Percentiles rank a stretch among this genome's conserved stretches.
These are phyloP conservation scores for Drosophila teissieri DNA, from an alignment of 1,140 invertebrate genomes.

Conservation along the genomic window DNA sequence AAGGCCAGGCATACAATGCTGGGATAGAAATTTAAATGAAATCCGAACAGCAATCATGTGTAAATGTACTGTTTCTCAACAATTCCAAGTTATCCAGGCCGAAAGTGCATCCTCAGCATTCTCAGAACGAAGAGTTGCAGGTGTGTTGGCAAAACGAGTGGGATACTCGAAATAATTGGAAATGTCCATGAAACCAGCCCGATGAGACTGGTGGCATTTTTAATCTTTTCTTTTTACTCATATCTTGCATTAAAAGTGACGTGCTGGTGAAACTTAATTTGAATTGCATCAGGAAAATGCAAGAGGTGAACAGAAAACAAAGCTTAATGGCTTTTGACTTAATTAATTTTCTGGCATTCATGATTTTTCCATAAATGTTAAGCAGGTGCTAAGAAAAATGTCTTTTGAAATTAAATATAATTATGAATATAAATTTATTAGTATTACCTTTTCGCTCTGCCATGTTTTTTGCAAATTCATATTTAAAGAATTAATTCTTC, in stretches of 20 bases:
- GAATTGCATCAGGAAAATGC: conserved; percentile 14
- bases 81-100: conserved; percentile 1
- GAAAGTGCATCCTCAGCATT: conserved; percentile 3
- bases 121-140: not conserved
- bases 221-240: not conserved
- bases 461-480: too few species aligned
- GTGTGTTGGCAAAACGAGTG: not conserved
- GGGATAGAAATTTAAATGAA: conserved; percentile 22
- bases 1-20: conserved; percentile 16
- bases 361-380: too few species aligned
- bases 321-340: conserved; percentile 35
- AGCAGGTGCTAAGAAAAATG: not conserved
- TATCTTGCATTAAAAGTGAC: conserved; percentile 1
- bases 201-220: conserved; percentile 4
- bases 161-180: conserved; percentile 29
- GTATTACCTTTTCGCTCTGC: too few species aligned
- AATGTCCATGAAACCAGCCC: not conserved
- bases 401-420: not conserved
- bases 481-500: not conserved
- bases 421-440: not conserved
- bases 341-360: conserved; percentile 20
- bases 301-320: not conserved
- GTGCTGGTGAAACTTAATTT: conserved; percentile 5
- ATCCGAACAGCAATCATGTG: conserved; percentile 7
- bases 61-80: conserved; percentile 16